These are phyloP conservation scores for Reinhardtius hippoglossoides DNA, from an alignment of 2,113 vertebrate genomes.

Conservation along the genomic window DNA sequence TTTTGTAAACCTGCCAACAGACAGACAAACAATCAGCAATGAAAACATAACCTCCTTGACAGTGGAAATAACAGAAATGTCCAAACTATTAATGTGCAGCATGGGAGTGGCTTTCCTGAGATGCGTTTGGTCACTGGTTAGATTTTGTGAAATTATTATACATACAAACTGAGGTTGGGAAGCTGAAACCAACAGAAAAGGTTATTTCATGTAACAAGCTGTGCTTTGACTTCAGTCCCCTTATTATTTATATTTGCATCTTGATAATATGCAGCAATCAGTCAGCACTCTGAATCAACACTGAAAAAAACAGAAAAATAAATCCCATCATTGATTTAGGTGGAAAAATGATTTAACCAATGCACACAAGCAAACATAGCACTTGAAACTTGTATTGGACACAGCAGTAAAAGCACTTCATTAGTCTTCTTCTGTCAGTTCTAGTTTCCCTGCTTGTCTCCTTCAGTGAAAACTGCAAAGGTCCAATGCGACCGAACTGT, in stretches of 20 bases:
- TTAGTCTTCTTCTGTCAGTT: constrained; percentile 46
- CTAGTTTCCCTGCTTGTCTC: constrained; percentile 42
- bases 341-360: neutral
- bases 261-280: neutral
- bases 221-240: neutral
- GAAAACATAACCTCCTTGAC: too few species aligned
- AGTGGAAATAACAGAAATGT: too few species aligned
- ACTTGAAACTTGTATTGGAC: constrained; percentile 3
- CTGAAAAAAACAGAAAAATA: neutral
- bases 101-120: too few species aligned
- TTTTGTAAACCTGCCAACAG: too few species aligned
- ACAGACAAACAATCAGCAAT: too few species aligned
- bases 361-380: neutral
- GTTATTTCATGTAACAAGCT: neutral
- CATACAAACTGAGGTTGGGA: neutral
- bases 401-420: constrained; percentile 9
- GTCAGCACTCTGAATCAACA: neutral
- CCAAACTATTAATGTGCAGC: too few species aligned
- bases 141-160: too few species aligned
- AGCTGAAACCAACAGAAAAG: neutral
- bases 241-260: constrained; percentile 3
- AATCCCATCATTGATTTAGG: neutral
- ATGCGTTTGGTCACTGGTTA: too few species aligned
- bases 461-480: constrained; percentile 52
- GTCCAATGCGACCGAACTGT: constrained; percentile 67